A percentile compares a stretch with the other conserved stretches of the same genome.
Conservation (phyloP, 2,113 vertebrate species). For the Salvelinus alpinus region DNA sequence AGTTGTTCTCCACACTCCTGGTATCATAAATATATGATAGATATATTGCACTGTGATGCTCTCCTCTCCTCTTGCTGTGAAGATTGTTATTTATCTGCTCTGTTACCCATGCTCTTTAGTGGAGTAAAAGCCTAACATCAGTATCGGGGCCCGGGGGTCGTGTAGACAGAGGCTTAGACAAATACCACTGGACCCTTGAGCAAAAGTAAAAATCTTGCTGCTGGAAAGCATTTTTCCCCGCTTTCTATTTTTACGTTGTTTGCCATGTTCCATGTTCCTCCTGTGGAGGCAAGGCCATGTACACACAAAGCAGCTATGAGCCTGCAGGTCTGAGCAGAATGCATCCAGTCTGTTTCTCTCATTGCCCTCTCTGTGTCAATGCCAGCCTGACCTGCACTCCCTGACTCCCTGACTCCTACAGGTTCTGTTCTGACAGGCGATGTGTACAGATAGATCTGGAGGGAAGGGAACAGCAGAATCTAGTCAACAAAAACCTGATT, state of each 20-base stretch:
- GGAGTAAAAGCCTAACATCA: conserved; percentile 27
- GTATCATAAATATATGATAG: conserved; percentile 40
- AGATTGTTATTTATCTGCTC: conserved; percentile 39
- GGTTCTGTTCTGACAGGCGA: too few species aligned
- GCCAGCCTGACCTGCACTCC: neutral
- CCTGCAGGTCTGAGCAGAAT: neutral
- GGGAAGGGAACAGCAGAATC: neutral
- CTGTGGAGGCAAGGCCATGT: neutral
- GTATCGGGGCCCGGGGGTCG: conserved; percentile 39
- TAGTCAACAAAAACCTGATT: conserved; percentile 23
- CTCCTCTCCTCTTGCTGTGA: neutral
- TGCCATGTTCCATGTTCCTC: conserved; percentile 16
- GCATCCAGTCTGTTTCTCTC: neutral
- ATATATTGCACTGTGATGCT: conserved; percentile 7
- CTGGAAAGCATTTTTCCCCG: neutral
- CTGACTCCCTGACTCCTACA: neutral
- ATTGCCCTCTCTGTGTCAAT: neutral
- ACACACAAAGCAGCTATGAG: neutral
- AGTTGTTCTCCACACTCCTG: conserved; percentile 4
- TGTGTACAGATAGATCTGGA: too few species aligned
- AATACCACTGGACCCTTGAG: conserved; percentile 39
- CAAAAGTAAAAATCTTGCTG: conserved; percentile 41
- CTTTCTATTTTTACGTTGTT: conserved; percentile 28
- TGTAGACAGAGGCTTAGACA: conserved; percentile 42
- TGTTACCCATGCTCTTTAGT: conserved; percentile 38